These are phyloP conservation scores for Opisthocomus hoazin DNA, from an alignment of 2,113 vertebrate genomes.

Conservation along the genomic window DNA sequence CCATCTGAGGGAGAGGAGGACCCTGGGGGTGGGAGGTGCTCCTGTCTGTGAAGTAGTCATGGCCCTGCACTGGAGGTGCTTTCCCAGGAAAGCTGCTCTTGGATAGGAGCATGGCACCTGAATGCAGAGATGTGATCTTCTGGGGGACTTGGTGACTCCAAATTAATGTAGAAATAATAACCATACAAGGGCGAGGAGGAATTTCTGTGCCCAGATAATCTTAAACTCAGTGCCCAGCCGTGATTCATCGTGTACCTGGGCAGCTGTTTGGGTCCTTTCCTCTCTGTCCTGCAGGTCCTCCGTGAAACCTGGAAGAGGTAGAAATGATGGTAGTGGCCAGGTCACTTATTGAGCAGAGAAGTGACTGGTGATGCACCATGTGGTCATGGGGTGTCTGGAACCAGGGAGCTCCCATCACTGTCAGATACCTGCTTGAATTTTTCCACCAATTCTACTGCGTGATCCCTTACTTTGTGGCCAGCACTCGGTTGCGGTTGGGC, in stretches of 20 bases:
- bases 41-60: background rate
- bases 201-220: background rate
- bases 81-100: background rate
- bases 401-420: background rate
- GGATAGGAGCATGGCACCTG: background rate
- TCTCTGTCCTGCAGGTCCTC: background rate
- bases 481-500: background rate
- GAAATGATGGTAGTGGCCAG: background rate
- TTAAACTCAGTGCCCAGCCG: background rate
- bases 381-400: background rate
- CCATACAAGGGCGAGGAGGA: background rate
- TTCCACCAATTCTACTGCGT: fast-evolving
- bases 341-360: background rate
- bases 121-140: background rate
- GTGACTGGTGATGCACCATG: fast-evolving
- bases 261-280: background rate
- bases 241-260: background rate
- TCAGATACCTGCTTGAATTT: background rate
- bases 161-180: background rate
- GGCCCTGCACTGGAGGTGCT: background rate
- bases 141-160: background rate
- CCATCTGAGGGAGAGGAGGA: background rate
- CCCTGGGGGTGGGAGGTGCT: background rate
- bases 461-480: background rate
- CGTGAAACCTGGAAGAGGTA: background rate